These are phyloP conservation scores for Mizuhopecten yessoensis DNA, from an alignment of 1,140 invertebrate genomes.

Conservation along the genomic window DNA sequence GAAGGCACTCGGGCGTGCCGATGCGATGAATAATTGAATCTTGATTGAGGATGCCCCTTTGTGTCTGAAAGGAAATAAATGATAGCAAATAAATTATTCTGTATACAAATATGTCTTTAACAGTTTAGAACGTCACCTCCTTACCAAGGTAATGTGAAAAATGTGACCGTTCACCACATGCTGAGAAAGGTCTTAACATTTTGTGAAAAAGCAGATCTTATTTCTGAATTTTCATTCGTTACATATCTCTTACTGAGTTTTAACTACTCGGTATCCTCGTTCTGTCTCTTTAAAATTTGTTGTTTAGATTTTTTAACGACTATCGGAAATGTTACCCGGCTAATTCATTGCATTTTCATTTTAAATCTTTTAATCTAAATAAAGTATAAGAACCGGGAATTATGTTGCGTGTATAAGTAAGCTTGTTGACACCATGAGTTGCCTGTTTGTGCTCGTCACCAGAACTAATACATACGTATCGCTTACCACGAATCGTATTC, in stretches of 20 bases:
- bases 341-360: not conserved
- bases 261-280: not conserved
- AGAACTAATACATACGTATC: not conserved
- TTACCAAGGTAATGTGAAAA: not conserved
- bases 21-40: not conserved
- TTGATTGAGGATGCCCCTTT: not conserved
- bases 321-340: not conserved
- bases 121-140: not conserved
- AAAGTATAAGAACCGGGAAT: not conserved
- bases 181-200: not conserved
- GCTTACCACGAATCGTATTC: not conserved
- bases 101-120: not conserved
- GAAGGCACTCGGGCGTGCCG: not conserved
- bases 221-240: not conserved
- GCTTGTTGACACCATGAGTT: not conserved
- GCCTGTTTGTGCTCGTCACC: not conserved
- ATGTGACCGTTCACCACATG: not conserved
- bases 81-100: not conserved
- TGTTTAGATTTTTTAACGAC: not conserved
- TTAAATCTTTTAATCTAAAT: not conserved
- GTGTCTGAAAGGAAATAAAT: not conserved
- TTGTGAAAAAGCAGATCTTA: not conserved
- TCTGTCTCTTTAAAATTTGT: too few species aligned
- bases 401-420: not conserved
- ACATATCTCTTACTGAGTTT: not conserved